A percentile compares a stretch with the other conserved stretches of the same genome.
These are phyloP conservation scores for Ganaspis sp. DNA, from an alignment of 1,140 invertebrate species.

Conservation along the genomic window DNA sequence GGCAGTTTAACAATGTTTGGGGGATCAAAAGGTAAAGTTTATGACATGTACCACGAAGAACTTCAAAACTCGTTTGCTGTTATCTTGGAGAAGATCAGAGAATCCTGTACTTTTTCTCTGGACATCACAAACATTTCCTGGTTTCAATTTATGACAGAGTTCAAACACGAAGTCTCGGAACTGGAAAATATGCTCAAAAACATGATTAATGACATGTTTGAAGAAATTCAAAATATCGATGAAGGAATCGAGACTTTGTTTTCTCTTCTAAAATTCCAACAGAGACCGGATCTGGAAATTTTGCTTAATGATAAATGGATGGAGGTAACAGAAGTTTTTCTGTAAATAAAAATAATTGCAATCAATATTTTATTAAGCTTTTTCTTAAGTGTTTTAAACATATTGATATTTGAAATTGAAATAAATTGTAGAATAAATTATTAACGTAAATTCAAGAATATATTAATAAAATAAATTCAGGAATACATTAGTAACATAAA, in stretches of 20 bases:
- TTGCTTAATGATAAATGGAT: slow-evolving; percentile 81
- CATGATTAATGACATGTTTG: slow-evolving; percentile 82
- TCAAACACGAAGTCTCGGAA: slow-evolving; percentile 79
- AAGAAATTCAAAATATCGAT: slow-evolving; percentile 81
- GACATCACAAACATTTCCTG: slow-evolving; percentile 84
- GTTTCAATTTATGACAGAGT: slow-evolving; percentile 84
- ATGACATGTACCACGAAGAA: slow-evolving; percentile 83
- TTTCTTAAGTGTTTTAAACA: slow-evolving; percentile 47
- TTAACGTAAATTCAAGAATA: no score
- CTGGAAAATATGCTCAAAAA: slow-evolving; percentile 82
- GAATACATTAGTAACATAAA: no score
- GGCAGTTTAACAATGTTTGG: slow-evolving; percentile 73
- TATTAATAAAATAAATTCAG: no score
- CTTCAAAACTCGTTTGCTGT: slow-evolving; percentile 69
- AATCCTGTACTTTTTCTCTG: slow-evolving; percentile 81
- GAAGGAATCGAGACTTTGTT: slow-evolving; percentile 84
- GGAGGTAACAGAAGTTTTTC: slow-evolving; percentile 66
- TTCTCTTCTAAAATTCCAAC: slow-evolving; percentile 82
- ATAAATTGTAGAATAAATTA: no score
- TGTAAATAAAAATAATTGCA: neutral
- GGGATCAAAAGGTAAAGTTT: slow-evolving; percentile 83
- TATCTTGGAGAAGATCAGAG: slow-evolving; percentile 76
- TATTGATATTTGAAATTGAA: no score
- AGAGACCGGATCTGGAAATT: slow-evolving; percentile 79
- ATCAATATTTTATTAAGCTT: neutral